Conservation (phyloP, 2,888 invertebrate genomes). For the Merodon equestris region DNA sequence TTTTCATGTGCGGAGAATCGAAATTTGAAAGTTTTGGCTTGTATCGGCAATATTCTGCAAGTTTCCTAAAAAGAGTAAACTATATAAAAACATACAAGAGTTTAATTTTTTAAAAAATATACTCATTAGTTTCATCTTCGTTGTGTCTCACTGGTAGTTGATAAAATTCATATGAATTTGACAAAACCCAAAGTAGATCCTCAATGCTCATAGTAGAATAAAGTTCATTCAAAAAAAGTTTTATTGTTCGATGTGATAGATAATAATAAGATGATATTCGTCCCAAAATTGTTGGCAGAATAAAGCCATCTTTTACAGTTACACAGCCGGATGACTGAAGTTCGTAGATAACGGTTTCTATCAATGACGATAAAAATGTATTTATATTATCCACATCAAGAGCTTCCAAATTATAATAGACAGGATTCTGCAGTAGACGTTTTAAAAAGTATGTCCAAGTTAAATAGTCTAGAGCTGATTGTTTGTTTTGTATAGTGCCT, state of each 20-base stretch:
- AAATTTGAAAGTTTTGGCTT: conserved; percentile 86
- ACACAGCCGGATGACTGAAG: conserved; percentile 89
- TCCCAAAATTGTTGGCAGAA: conserved; percentile 87
- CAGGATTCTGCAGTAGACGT: conserved; percentile 93
- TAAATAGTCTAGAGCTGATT: conserved; percentile 96
- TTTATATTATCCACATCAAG: conserved; percentile 85
- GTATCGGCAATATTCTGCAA: conserved; percentile 87
- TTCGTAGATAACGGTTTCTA: conserved; percentile 87
- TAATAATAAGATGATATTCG: conserved; percentile 98
- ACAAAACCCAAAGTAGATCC: conserved; percentile 88
- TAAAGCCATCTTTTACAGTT: conserved; percentile 82
- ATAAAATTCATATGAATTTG: conserved; percentile 92
- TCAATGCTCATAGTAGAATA: conserved; percentile 83
- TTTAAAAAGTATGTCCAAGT: conserved; percentile 99
- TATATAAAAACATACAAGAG: not conserved
- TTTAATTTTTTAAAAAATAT: conserved; percentile 71
- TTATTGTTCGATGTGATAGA: conserved; percentile 93
- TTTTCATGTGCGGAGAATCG: conserved; percentile 96
- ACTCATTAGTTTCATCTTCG: conserved; percentile 96
- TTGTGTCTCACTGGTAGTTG: conserved; percentile 98
- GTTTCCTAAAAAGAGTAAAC: conserved; percentile 82
- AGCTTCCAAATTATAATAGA: conserved; percentile 90
- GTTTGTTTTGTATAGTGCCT: conserved; percentile 94
- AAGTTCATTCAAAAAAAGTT: conserved; percentile 87
- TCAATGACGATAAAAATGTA: conserved; percentile 87